Evolutionary conservation across 2,888 invertebrate genomes (phyloP).

Genomic region (Imbricaverruca yamaguchii): DNA sequence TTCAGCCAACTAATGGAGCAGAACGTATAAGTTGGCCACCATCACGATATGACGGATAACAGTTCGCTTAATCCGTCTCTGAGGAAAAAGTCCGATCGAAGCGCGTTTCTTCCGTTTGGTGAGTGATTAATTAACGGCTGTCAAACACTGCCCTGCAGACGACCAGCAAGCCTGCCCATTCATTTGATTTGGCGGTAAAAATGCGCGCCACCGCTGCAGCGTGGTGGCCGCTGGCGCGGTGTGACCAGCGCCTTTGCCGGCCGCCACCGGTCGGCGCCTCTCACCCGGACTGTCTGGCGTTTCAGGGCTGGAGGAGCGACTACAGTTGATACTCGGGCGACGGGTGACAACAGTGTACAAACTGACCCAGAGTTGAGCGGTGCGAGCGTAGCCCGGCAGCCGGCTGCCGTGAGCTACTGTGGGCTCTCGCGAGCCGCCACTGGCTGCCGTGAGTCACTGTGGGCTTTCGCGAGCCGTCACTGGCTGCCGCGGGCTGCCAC

Average conservation of each 20-base stretch:
- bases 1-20: not conserved
- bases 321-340: constrained; percentile 7
- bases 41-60: not conserved
- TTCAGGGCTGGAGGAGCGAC: constrained; percentile 17
- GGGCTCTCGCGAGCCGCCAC: not conserved
- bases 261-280: not conserved
- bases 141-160: not conserved
- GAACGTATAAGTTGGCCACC: not conserved
- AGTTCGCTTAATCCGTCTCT: not conserved
- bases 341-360: constrained; percentile 1
- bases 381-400: too few relatives aligned
- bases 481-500: not conserved
- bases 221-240: not conserved
- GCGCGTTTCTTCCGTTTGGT: not conserved
- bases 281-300: not conserved
- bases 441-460: too few relatives aligned
- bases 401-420: not conserved
- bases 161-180: not conserved
- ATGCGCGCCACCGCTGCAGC: not conserved
- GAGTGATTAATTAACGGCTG: constrained; percentile 5
- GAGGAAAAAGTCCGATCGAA: not conserved
- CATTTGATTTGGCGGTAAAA: not conserved
- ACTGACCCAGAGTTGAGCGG: not conserved
- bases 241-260: not conserved
- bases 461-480: not conserved